phyloP scores from a whole-genome alignment of 2,888 invertebrate species.

The Pimpla rufipes region DNA sequence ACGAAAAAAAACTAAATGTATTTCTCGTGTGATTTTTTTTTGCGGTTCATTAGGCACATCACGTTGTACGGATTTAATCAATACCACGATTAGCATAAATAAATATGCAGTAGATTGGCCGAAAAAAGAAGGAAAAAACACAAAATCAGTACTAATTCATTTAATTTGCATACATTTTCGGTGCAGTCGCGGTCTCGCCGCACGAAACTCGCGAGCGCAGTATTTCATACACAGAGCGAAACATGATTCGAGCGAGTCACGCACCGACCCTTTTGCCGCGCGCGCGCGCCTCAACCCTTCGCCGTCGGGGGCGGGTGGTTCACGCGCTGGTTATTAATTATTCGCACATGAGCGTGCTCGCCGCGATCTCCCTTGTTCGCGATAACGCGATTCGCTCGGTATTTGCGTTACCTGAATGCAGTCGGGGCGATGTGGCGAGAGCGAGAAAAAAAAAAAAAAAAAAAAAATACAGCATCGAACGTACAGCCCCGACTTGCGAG shows the following conservation, averaged over 20 bases:
- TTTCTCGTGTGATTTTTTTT: neutral
- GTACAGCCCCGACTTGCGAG: no score
- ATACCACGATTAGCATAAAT: neutral
- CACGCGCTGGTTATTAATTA: conserved; percentile 46
- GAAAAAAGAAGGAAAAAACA: no score
- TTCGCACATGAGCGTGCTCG: conserved; percentile 21
- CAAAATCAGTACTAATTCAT: neutral
- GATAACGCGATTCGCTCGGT: neutral
- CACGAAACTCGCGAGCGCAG: neutral
- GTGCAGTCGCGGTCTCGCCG: neutral
- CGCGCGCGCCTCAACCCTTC: conserved; percentile 4
- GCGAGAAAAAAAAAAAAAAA: neutral
- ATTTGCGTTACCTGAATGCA: neutral
- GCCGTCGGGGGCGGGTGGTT: neutral
- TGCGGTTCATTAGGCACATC: neutral
- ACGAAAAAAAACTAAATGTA: neutral
- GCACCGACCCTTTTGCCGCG: conserved; percentile 15
- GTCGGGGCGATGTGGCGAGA: neutral
- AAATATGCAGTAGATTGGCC: neutral
- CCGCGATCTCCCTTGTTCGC: neutral
- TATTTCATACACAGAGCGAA: neutral
- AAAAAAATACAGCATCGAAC: neutral
- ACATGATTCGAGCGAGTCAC: conserved; percentile 9
- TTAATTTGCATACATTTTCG: neutral
- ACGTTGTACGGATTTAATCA: neutral